These are phyloP conservation scores for Cotesia vestalis DNA, from an alignment of 1,140 invertebrate species.

Conservation along the genomic window DNA sequence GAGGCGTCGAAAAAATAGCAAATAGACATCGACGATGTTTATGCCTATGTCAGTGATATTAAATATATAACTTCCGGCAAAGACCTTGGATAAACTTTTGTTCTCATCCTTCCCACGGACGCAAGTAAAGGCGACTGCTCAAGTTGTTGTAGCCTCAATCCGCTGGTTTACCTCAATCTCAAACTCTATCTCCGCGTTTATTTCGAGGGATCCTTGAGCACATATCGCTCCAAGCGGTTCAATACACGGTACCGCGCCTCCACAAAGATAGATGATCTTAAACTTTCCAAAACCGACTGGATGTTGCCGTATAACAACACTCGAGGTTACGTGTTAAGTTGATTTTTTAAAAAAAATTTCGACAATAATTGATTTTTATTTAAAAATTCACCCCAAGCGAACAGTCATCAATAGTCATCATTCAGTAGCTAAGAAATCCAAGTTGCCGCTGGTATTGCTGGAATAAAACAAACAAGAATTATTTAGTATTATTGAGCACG, in stretches of 20 bases:
- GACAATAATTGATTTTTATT: not conserved
- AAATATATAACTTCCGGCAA: too few relatives aligned
- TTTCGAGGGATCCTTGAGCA: slow-evolving; percentile 11
- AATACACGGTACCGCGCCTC: slow-evolving; percentile 14
- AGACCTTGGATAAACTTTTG: too few relatives aligned
- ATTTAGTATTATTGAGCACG: too few relatives aligned
- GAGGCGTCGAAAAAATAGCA: too few relatives aligned
- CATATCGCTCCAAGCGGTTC: slow-evolving; percentile 16
- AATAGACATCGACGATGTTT: too few relatives aligned
- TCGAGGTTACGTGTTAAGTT: slow-evolving; percentile 12
- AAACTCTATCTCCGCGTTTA: not conserved
- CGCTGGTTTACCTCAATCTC: too few relatives aligned
- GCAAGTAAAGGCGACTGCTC: too few relatives aligned
- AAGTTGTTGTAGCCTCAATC: not conserved
- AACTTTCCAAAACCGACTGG: slow-evolving; percentile 20
- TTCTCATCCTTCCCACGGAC: too few relatives aligned
- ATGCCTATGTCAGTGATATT: too few relatives aligned
- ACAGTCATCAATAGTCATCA: not conserved
- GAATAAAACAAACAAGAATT: not conserved
- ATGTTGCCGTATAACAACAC: not conserved
- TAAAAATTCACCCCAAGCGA: not conserved
- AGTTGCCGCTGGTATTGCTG: not conserved
- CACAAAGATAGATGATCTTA: slow-evolving; percentile 26
- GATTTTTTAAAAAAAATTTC: not conserved
- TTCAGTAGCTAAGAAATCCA: not conserved